phyloP scores from a whole-genome alignment of 1,140 invertebrate species.

The Bombus difficillimus region DNA sequence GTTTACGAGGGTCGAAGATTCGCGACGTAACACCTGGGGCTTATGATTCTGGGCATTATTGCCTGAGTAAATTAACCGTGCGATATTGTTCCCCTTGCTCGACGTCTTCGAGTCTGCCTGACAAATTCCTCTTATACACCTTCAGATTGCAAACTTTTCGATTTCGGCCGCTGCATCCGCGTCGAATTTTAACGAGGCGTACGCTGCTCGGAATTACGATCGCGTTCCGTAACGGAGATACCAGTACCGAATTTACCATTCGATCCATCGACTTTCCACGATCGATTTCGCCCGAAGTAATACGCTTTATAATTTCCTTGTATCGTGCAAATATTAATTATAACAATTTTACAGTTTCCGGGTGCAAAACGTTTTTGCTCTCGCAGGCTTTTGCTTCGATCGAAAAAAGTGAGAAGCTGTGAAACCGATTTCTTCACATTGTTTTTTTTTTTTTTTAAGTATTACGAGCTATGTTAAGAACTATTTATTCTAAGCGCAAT shows the following conservation, averaged over 20 bases:
- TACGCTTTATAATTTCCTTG: neutral
- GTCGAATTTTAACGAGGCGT: slow-evolving; percentile 26
- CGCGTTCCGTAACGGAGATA: neutral
- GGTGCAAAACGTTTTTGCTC: neutral
- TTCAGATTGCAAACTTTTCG: slow-evolving; percentile 12
- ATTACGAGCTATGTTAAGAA: neutral
- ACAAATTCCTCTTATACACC: slow-evolving; percentile 24
- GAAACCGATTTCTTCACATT: neutral
- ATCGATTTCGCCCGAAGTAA: too few relatives aligned
- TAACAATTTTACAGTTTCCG: neutral
- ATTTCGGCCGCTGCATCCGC: neutral
- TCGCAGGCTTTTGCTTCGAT: neutral
- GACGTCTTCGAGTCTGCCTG: slow-evolving; percentile 20
- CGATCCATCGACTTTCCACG: neutral
- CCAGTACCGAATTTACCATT: neutral
- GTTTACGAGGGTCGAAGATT: slow-evolving; percentile 76
- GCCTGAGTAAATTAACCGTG: slow-evolving; percentile 73
- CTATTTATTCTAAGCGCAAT: neutral
- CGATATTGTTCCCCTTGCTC: slow-evolving; percentile 52
- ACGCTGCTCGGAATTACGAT: neutral
- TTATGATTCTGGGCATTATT: slow-evolving; percentile 76
- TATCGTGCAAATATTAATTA: neutral
- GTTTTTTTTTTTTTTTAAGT: rapidly evolving
- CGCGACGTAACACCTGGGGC: slow-evolving; percentile 74
- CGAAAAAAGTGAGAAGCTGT: too few relatives aligned